Conservation (phyloP, 2,113 vertebrate species). For the Chrysemys picta region DNA sequence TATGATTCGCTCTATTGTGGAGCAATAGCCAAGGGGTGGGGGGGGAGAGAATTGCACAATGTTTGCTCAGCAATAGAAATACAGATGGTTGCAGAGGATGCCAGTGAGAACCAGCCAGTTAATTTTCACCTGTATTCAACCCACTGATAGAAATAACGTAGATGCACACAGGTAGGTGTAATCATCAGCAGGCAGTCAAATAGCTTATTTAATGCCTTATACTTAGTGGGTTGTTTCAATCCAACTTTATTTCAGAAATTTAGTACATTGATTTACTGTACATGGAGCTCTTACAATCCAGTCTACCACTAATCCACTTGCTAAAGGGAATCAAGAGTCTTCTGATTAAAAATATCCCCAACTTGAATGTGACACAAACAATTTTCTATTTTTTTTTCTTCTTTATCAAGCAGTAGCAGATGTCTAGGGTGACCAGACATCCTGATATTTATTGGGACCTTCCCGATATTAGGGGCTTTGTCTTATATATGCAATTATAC, state of each 20-base stretch:
- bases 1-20: neutral
- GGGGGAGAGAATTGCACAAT: fast-evolving
- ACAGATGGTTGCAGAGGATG: neutral
- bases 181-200: neutral
- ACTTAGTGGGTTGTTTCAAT: neutral
- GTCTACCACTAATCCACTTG: neutral
- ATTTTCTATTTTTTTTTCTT: neutral
- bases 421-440: neutral
- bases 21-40: neutral
- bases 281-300: neutral
- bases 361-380: neutral
- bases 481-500: no score
- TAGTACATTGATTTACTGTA: neutral
- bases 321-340: neutral
- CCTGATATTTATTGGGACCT: no score
- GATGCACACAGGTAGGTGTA: neutral
- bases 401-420: neutral
- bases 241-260: neutral
- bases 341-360: neutral
- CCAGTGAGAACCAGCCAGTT: neutral
- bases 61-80: neutral
- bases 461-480: no score
- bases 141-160: neutral
- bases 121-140: neutral
- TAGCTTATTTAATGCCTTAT: neutral